A percentile compares a stretch with the other conserved stretches of the same genome.
Conservation (phyloP, 2,113 vertebrate species). For the Pseudopodoces humilis region DNA sequence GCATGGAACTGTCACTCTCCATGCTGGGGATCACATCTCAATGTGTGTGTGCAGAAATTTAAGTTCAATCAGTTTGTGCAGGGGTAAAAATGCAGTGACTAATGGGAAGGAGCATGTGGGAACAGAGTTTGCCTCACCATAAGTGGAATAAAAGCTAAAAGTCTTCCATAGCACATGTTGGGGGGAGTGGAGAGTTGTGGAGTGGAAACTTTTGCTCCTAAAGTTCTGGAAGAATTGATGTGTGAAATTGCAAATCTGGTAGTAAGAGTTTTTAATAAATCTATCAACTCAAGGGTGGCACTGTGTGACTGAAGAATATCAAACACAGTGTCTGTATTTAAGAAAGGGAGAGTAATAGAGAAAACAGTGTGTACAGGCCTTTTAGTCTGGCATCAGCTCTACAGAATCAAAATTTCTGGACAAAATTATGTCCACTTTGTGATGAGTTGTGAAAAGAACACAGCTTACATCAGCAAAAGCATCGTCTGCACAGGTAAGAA, state of each 20-base stretch:
- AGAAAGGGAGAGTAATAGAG: neutral
- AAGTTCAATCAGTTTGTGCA: neutral
- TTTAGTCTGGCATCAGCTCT: neutral
- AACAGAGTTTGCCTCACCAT: neutral
- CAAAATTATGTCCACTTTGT: neutral
- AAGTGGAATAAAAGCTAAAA: neutral
- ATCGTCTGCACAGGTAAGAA: neutral
- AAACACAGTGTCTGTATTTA: conserved; percentile 20
- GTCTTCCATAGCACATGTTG: neutral
- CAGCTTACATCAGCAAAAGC: neutral
- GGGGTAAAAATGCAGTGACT: neutral
- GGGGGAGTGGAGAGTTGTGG: neutral
- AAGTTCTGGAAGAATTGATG: conserved; percentile 63
- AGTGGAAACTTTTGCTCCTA: conserved; percentile 47
- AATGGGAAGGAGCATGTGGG: neutral
- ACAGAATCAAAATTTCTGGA: neutral
- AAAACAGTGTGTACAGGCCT: neutral
- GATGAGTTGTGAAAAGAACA: neutral
- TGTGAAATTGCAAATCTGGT: conserved; percentile 71
- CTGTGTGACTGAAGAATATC: conserved; percentile 52
- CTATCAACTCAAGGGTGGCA: conserved; percentile 65
- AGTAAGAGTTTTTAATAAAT: conserved; percentile 66
- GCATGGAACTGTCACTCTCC: neutral
- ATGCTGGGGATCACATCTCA: neutral
- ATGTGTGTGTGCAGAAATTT: neutral